These are phyloP conservation scores for Oscheius sp. DNA, from an alignment of 2,888 invertebrate species.

Conservation along the genomic window DNA sequence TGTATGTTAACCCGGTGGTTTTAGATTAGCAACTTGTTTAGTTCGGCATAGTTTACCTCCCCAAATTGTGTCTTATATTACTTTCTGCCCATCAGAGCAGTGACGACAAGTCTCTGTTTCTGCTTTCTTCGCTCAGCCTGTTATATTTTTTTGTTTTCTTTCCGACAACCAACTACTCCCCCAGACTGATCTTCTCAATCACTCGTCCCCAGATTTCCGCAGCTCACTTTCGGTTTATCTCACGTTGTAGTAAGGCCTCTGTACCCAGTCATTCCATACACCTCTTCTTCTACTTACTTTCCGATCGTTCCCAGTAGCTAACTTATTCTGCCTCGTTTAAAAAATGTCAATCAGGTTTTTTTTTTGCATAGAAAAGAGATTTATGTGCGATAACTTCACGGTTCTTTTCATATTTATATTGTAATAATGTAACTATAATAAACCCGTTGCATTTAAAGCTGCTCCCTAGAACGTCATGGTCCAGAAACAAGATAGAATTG, in stretches of 20 bases:
- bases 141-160: slow-evolving; percentile 17
- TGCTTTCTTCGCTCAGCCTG: slow-evolving; percentile 23
- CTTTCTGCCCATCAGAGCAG: slow-evolving; percentile 25
- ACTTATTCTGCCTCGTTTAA: slow-evolving; percentile 9
- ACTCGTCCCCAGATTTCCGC: neutral
- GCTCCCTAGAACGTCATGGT: neutral
- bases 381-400: slow-evolving; percentile 22
- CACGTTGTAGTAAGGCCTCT: slow-evolving; percentile 30
- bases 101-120: neutral
- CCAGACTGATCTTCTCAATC: too few relatives aligned
- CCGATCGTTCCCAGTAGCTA: slow-evolving; percentile 3
- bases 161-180: too few relatives aligned
- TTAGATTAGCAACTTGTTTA: slow-evolving; percentile 10
- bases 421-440: slow-evolving; percentile 13
- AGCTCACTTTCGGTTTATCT: slow-evolving; percentile 35
- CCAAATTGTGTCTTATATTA: slow-evolving; percentile 23
- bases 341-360: slow-evolving; percentile 21
- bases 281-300: slow-evolving; percentile 15
- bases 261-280: slow-evolving; percentile 15
- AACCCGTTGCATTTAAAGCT: slow-evolving; percentile 34
- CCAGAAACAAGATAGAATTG: neutral
- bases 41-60: slow-evolving; percentile 15
- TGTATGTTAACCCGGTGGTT: slow-evolving; percentile 29
- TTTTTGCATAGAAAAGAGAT: slow-evolving; percentile 29
- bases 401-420: slow-evolving; percentile 23